These are phyloP conservation scores for Porites evermanni DNA, from an alignment of 92 coral and sea anemone genomes.

Conservation along the genomic window DNA sequence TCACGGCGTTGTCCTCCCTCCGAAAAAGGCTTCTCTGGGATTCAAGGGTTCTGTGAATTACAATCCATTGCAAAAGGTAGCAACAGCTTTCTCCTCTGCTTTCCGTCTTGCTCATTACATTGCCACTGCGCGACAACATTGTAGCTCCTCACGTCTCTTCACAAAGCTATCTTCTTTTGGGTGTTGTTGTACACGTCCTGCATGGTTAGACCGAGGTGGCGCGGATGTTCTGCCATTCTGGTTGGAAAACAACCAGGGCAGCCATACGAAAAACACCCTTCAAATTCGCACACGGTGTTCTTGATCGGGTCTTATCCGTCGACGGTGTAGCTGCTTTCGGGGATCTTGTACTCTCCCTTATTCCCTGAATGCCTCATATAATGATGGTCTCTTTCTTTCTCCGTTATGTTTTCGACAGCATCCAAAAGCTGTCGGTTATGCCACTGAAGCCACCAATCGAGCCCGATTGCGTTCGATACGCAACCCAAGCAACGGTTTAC, in stretches of 20 bases:
- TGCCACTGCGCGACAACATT: slow-evolving; percentile 50
- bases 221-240: neutral
- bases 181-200: slow-evolving; percentile 31
- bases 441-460: slow-evolving; percentile 26
- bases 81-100: neutral
- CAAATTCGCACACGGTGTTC: slow-evolving; percentile 26
- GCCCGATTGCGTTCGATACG: slow-evolving; percentile 38
- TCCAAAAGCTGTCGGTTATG: neutral
- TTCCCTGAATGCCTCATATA: slow-evolving; percentile 11
- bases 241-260: neutral
- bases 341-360: slow-evolving; percentile 49
- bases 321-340: slow-evolving; percentile 9
- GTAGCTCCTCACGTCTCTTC: slow-evolving; percentile 35
- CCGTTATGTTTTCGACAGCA: too few species aligned
- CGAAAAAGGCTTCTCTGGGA: slow-evolving; percentile 2
- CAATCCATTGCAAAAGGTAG: neutral
- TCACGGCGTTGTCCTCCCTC: slow-evolving; percentile 56
- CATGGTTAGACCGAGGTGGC: slow-evolving; percentile 1
- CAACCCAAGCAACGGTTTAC: slow-evolving; percentile 50
- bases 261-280: neutral
- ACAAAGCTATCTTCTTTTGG: slow-evolving; percentile 19
- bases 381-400: too few species aligned
- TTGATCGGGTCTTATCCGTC: slow-evolving; percentile 17
- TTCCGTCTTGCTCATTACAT: slow-evolving; percentile 42
- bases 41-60: neutral